Evolutionary conservation across 2,888 invertebrate species (phyloP).

Genomic region (Bibio marci): DNA sequence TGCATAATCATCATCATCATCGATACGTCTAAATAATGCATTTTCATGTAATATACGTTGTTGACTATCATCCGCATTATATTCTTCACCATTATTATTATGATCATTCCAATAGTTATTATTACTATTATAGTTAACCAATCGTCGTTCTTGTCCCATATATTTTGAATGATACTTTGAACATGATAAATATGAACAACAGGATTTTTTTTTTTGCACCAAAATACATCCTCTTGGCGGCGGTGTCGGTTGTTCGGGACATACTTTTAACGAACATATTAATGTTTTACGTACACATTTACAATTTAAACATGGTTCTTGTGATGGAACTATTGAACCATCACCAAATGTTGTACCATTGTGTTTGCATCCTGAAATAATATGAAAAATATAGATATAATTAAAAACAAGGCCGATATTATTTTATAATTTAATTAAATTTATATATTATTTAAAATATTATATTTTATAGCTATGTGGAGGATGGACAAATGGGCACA

Average conservation of each 20-base stretch:
- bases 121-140: slow-evolving; percentile 16
- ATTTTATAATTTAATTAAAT: too few relatives aligned
- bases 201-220: slow-evolving; percentile 46
- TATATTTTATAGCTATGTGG: too few relatives aligned
- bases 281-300: slow-evolving; percentile 54
- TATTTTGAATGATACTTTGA: slow-evolving; percentile 34
- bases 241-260: slow-evolving; percentile 55
- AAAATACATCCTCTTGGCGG: slow-evolving; percentile 57
- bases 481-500: too few relatives aligned
- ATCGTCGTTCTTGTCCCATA: slow-evolving; percentile 20
- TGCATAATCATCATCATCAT: not conserved
- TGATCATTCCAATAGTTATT: slow-evolving; percentile 1
- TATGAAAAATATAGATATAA: too few relatives aligned
- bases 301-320: slow-evolving; percentile 64
- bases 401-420: too few relatives aligned
- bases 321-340: slow-evolving; percentile 45
- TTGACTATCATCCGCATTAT: not conserved
- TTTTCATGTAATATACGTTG: slow-evolving; percentile 1
- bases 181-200: slow-evolving; percentile 66
- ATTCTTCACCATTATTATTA: slow-evolving; percentile 20
- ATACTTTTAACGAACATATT: slow-evolving; percentile 59
- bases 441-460: too few relatives aligned
- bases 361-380: slow-evolving; percentile 48
- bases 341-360: slow-evolving; percentile 49
- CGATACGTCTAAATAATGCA: slow-evolving; percentile 1